phyloP scores from a whole-genome alignment of 2,888 invertebrate genomes.

The Agrypnus murinus region DNA sequence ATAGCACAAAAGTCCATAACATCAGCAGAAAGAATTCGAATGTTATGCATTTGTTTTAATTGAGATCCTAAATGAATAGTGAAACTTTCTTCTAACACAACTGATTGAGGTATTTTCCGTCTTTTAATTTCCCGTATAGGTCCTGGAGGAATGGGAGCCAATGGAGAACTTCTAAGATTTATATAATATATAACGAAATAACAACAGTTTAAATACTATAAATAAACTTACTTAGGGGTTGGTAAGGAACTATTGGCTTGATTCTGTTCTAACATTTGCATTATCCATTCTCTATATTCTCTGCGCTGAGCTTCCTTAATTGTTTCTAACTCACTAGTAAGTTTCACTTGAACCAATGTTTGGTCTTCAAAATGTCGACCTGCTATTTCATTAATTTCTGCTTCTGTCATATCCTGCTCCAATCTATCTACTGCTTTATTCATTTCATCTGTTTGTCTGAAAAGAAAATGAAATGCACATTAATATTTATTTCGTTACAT shows the following conservation, averaged over 20 bases:
- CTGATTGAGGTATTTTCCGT: slow-evolving; percentile 52
- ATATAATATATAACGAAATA: too few relatives aligned
- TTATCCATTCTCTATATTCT: slow-evolving; percentile 93
- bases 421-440: slow-evolving; percentile 86
- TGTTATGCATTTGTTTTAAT: slow-evolving; percentile 98
- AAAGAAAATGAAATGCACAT: too few relatives aligned
- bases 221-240: slow-evolving; percentile 73
- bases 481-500: too few relatives aligned
- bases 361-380: slow-evolving; percentile 88
- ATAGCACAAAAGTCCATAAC: slow-evolving; percentile 86
- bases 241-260: slow-evolving; percentile 75
- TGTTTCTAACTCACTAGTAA: slow-evolving; percentile 90
- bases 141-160: slow-evolving; percentile 66
- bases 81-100: slow-evolving; percentile 91
- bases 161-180: slow-evolving; percentile 72
- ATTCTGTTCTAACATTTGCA: slow-evolving; percentile 84
- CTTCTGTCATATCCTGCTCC: slow-evolving; percentile 85
- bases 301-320: slow-evolving; percentile 88
- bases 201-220: background rate
- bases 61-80: slow-evolving; percentile 98
- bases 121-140: slow-evolving; percentile 42
- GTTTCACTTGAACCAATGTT: slow-evolving; percentile 88
- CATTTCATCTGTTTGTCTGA: slow-evolving; percentile 91
- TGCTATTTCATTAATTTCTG: slow-evolving; percentile 89
- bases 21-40: slow-evolving; percentile 91